Conservation (phyloP, 1,140 invertebrate species). For the Drosophila obscura region DNA sequence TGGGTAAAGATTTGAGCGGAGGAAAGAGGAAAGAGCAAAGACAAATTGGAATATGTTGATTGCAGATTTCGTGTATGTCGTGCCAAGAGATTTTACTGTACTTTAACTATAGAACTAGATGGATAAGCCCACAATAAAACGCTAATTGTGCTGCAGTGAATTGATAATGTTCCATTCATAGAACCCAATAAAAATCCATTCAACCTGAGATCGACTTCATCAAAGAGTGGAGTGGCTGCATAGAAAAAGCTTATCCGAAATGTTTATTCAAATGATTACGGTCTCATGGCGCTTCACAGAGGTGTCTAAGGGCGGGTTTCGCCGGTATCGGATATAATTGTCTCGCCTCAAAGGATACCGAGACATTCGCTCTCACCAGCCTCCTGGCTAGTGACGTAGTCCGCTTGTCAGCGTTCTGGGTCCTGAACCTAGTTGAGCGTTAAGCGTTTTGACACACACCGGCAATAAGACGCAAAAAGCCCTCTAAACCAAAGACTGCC, state of each 20-base stretch:
- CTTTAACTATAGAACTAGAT: too few relatives aligned
- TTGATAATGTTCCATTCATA: too few relatives aligned
- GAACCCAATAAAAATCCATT: not conserved
- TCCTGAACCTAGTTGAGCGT: constrained; percentile 50
- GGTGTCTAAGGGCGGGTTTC: constrained; percentile 8
- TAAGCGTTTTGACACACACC: constrained; percentile 53
- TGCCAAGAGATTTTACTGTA: too few relatives aligned
- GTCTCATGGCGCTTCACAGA: constrained; percentile 36
- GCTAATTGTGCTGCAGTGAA: too few relatives aligned
- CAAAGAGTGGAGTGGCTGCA: constrained; percentile 35
- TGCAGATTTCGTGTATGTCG: too few relatives aligned
- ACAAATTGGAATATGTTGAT: too few relatives aligned
- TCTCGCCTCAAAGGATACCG: too few relatives aligned
- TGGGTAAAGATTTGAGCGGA: too few relatives aligned
- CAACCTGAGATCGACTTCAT: constrained; percentile 8
- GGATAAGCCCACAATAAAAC: too few relatives aligned
- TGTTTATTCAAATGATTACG: constrained; percentile 58
- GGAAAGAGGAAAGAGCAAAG: too few relatives aligned
- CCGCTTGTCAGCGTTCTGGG: constrained; percentile 12
- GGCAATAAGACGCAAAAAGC: not conserved
- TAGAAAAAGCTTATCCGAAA: constrained; percentile 36
- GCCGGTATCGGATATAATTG: too few relatives aligned
- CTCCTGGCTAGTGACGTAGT: not conserved
- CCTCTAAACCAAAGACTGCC: not conserved
- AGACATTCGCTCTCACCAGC: not conserved